Evolutionary conservation across 1,140 invertebrate genomes (phyloP).

Genomic region (Ridgeia piscesae): DNA sequence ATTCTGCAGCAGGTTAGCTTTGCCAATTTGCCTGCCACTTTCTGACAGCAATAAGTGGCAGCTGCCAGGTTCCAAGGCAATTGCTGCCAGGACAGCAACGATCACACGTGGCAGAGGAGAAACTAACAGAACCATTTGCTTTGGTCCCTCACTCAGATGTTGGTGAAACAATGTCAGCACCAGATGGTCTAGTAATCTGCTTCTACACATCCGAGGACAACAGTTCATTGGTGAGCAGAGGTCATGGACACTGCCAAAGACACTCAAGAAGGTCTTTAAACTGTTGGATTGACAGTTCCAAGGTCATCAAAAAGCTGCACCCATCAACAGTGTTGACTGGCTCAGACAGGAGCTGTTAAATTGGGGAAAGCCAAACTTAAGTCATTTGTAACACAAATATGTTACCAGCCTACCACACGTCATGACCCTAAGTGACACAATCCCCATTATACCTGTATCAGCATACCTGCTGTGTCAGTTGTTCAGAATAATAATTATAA

Average conservation of each 20-base stretch:
- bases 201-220: no score
- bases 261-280: no score
- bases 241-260: no score
- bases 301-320: no score
- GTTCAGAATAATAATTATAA: not conserved
- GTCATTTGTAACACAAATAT: no score
- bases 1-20: not conserved
- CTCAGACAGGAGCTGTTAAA: no score
- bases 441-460: not conserved
- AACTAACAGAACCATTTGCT: not conserved
- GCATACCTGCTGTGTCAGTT: not conserved
- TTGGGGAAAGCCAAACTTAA: no score
- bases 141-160: not conserved
- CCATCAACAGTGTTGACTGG: no score
- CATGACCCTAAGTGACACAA: not conserved
- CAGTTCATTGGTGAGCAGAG: no score
- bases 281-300: no score
- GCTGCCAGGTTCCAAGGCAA: not conserved
- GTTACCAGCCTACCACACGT: no score
- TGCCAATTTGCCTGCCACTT: slow-evolving; percentile 3
- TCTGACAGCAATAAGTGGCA: not conserved
- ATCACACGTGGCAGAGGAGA: not conserved
- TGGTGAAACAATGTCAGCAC: not conserved
- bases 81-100: not conserved
- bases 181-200: not conserved